These are phyloP conservation scores for Sardinella longiceps DNA, from an alignment of 2,797 vertebrate genomes.

Conservation along the genomic window DNA sequence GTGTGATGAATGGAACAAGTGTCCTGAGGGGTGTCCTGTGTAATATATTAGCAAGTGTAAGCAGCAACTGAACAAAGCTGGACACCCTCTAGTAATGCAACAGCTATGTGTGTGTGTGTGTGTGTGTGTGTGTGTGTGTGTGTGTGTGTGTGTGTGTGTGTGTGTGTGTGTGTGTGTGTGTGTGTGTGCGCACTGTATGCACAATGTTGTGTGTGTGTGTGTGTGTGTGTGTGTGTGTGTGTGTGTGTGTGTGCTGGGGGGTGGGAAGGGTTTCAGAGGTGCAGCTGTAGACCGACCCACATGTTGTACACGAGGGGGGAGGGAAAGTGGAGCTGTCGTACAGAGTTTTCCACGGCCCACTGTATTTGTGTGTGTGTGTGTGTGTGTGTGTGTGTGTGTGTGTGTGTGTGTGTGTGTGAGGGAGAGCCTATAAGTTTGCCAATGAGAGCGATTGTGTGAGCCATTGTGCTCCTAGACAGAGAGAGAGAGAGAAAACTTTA, in stretches of 20 bases:
- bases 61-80: background rate
- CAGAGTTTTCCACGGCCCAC: conserved; percentile 15
- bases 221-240: background rate
- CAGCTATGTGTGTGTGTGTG: background rate
- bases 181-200: too few relatives aligned
- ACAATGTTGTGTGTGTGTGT: background rate
- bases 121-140: conserved; percentile 9
- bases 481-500: too few relatives aligned
- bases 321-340: background rate
- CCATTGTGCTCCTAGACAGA: background rate
- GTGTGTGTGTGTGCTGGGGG: background rate
- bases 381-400: background rate
- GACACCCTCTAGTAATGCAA: background rate
- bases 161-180: background rate
- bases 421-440: background rate
- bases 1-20: background rate
- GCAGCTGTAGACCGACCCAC: background rate
- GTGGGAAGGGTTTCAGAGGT: background rate
- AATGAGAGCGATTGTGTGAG: background rate
- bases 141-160: background rate
- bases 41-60: conserved; percentile 16
- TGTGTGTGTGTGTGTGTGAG: background rate
- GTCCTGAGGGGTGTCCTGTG: conserved; percentile 4
- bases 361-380: background rate
- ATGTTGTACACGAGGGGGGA: background rate